phyloP scores from a whole-genome alignment of 2,797 vertebrate species.

The Pantherophis vulpinus region DNA sequence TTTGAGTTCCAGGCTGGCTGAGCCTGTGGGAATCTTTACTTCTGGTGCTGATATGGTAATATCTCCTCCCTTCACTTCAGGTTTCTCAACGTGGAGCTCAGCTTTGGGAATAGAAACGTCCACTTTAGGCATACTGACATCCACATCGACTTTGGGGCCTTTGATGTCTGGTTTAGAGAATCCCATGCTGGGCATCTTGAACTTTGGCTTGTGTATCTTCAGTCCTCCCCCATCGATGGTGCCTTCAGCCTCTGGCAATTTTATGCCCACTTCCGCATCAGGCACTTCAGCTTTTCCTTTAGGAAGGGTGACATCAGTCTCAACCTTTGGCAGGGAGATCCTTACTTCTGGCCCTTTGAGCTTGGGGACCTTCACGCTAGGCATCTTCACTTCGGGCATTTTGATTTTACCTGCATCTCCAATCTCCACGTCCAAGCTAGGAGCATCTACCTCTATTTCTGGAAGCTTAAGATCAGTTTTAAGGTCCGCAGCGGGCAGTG shows the following conservation, averaged over 20 bases:
- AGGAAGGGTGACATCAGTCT: fast-evolving
- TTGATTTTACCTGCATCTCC: background rate
- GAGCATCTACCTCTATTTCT: background rate
- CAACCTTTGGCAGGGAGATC: no score
- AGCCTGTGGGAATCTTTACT: no score
- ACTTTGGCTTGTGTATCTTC: constrained; percentile 12
- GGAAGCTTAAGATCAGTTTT: background rate
- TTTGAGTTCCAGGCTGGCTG: no score
- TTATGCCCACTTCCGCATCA: fast-evolving
- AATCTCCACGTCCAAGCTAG: background rate
- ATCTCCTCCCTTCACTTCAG: no score
- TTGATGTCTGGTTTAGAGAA: background rate
- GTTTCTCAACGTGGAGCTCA: no score
- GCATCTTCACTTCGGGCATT: background rate
- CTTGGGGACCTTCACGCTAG: no score
- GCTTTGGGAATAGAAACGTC: no score
- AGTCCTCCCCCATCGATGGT: fast-evolving
- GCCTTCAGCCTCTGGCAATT: background rate
- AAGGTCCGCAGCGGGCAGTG: fast-evolving
- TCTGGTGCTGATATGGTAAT: no score
- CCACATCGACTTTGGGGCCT: background rate
- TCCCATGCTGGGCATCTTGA: constrained; percentile 19
- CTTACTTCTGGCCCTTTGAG: no score
- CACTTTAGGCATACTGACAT: background rate
- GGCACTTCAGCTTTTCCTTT: background rate